Conservation (phyloP, 1,140 invertebrate genomes). For the Pseudachorutes palmiensis region DNA sequence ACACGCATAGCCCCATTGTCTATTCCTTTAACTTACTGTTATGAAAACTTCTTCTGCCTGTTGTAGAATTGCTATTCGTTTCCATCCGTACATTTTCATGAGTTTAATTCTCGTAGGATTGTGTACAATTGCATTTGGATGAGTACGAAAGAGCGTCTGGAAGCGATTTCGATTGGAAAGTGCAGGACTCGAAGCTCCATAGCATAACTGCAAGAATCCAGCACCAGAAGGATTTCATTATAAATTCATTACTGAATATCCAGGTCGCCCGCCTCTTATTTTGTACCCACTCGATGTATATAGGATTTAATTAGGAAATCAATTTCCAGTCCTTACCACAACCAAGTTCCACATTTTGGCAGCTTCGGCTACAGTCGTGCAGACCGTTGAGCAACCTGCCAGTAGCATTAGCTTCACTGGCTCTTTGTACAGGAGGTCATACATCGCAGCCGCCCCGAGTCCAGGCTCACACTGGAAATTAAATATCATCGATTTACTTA, state of each 20-base stretch:
- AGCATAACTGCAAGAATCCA: conserved; percentile 67
- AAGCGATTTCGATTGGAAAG: conserved; percentile 94
- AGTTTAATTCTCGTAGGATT: conserved; percentile 96
- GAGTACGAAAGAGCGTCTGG: conserved; percentile 95
- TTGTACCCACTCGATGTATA: background rate
- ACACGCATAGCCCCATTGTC: no score
- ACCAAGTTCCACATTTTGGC: conserved; percentile 99
- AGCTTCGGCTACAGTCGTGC: conserved; percentile 96
- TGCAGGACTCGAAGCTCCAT: conserved; percentile 95
- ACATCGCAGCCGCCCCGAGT: conserved; percentile 93
- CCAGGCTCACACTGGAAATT: conserved; percentile 88
- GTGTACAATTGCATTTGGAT: conserved; percentile 92
- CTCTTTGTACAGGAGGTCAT: conserved; percentile 92
- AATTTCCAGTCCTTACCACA: conserved; percentile 64
- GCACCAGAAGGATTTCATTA: no score
- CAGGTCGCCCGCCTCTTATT: no score
- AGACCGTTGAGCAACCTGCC: conserved; percentile 97
- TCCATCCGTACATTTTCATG: conserved; percentile 96
- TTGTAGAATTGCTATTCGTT: conserved; percentile 89
- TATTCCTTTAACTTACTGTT: conserved; percentile 61
- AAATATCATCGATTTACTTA: conserved; percentile 1
- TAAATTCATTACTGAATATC: no score
- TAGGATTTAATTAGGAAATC: conserved; percentile 19
- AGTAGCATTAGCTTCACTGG: conserved; percentile 93
- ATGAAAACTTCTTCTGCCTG: conserved; percentile 99